Base-by-base conservation (phyloP, 2,888 invertebrate species). In the Esperia sulphurella region DNA sequence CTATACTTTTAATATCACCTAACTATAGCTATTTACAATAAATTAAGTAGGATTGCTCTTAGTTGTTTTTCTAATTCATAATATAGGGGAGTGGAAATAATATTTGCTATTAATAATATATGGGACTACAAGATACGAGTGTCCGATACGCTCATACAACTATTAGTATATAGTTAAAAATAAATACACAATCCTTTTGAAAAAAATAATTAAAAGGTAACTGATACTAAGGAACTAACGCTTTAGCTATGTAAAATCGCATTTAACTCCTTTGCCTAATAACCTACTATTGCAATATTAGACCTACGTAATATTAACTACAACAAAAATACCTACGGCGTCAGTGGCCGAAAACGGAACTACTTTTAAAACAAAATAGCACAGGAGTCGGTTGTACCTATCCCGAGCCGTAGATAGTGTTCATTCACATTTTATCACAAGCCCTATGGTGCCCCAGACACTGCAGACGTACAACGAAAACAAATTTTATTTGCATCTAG, bases 311-410 rank as follows among this genome's bases (percentile, higher is more conserved):
- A 28, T 14, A 41, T 41, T 44, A 14, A 35, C 44, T 46, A 50
- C 13, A 51, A 48, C 30, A 42, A 41, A 40, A 39, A 43, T 43
- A 41, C 35, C 48, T 45, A 49, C 49, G 43, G 46, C 43, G 12
- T 46, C 50, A 13, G 48, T 48, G 47, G 48, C 48, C 54, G 51
- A 49, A 47, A 48, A 51, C 38, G 49, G 49, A 55, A 63, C 61
- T 64, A 67, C 60, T 65, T 67, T 59, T 65, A 64, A 64, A 67
- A 68, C 61, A 68, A 68, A 68, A 68, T 65, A 60, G 59, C 57
- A 56, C 50, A 49, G 45, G 59, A 59, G 50, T 37, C 42, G 29
- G 44, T 13, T 14, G 13, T 31, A 31, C 29, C 37, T n/a, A 28
- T 44, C 43, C 48, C 30, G 48, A 48, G 44, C 35, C 41, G 48